A percentile compares a stretch with the other conserved stretches of the same genome.
Evolutionary conservation across 2,888 invertebrate species (phyloP).

Genomic region (Sialis lutaria): DNA sequence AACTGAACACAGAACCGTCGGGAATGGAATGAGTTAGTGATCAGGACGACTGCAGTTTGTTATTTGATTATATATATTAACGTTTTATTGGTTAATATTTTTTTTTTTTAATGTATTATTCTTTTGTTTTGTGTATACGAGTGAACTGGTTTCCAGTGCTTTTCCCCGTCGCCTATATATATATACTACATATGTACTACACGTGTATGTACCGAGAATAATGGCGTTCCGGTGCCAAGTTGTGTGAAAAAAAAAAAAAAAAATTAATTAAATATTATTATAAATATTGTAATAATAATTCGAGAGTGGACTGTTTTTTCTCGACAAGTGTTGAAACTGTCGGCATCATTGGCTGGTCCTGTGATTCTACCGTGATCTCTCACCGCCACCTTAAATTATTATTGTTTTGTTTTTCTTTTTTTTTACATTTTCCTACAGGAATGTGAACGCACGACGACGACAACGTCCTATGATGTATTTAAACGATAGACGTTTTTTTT

Average conservation of each 20-base stretch:
- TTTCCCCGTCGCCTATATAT: background rate
- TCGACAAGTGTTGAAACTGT: background rate
- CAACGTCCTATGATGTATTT: too few species aligned
- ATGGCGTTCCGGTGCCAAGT: constrained; percentile 1
- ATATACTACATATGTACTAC: too few species aligned
- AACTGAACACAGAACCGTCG: too few species aligned
- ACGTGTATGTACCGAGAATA: background rate
- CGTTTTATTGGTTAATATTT: background rate
- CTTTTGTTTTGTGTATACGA: background rate
- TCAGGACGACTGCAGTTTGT: too few species aligned
- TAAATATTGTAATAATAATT: background rate
- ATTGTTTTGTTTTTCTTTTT: background rate
- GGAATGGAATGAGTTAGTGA: too few species aligned
- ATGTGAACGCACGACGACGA: background rate
- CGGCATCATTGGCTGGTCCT: constrained; percentile 5
- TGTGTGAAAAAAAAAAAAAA: constrained; percentile 1
- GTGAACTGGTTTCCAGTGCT: constrained; percentile 2
- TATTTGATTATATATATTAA: background rate
- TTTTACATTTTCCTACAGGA: background rate
- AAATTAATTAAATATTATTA: background rate
- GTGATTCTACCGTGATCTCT: constrained; percentile 1
- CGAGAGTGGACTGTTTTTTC: constrained; percentile 4
- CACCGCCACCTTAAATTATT: background rate
- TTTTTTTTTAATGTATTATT: background rate
- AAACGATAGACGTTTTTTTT: too few species aligned